Evolutionary conservation across 2,888 invertebrate species (phyloP).

Genomic region (Nipponacmea schrenckii): DNA sequence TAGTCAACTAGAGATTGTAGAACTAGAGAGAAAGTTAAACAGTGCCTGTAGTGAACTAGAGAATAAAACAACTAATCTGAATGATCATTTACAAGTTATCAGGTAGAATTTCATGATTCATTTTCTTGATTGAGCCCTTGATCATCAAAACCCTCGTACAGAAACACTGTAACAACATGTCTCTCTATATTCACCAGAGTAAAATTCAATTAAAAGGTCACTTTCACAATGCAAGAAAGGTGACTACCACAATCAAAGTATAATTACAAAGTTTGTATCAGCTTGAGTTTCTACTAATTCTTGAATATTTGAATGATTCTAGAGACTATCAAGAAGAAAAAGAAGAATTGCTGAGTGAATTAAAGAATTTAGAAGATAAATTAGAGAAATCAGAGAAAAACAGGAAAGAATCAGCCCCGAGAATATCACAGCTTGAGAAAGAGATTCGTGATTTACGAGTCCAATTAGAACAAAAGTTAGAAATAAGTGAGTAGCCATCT

Average conservation of each 20-base stretch:
- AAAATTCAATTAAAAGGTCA: no score
- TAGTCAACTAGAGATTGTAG: conserved; percentile 51
- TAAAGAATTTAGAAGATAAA: conserved; percentile 41
- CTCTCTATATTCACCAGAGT: no score
- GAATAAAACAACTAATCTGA: conserved; percentile 35
- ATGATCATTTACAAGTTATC: conserved; percentile 40
- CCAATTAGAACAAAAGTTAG: conserved; percentile 57
- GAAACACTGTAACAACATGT: no score
- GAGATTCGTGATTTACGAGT: conserved; percentile 54
- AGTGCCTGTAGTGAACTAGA: conserved; percentile 52
- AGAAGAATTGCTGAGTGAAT: conserved; percentile 36
- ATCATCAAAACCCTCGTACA: no score
- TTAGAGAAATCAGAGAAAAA: conserved; percentile 48
- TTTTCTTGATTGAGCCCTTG: no score
- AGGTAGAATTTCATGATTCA: conserved; percentile 30
- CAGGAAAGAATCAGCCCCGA: conserved; percentile 38
- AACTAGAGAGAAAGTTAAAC: conserved; percentile 50
- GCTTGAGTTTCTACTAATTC: conserved; percentile 23
- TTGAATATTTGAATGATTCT: no score
- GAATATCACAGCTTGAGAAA: conserved; percentile 48
- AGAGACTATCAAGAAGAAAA: conserved; percentile 48
- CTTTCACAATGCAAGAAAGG: no score
- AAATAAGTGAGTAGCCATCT: conserved; percentile 41
- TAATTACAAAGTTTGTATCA: no score
- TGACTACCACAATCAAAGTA: no score